Conservation (phyloP, 2,888 invertebrate species). For the Lottia scabra region DNA sequence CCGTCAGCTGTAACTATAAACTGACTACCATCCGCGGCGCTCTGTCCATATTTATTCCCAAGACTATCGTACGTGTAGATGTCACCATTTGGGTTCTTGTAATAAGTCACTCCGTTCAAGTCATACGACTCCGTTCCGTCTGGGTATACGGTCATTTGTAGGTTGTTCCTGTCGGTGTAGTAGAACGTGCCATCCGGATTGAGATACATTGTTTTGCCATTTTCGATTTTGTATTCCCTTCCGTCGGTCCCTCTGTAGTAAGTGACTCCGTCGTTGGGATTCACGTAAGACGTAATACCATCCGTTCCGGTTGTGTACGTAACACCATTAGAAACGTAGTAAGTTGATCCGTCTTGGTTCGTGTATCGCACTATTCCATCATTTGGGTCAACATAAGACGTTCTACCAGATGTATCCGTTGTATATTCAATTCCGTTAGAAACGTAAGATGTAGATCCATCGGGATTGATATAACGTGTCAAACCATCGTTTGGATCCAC, state of each 20-base stretch:
- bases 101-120: neutral
- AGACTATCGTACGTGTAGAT: neutral
- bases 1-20: no score
- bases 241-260: no score
- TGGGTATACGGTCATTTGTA: neutral
- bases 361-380: neutral
- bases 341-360: neutral
- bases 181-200: neutral
- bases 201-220: neutral
- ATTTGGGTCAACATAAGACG: neutral
- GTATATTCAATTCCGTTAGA: no score
- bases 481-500: neutral
- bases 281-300: neutral
- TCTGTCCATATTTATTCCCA: neutral
- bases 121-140: neutral
- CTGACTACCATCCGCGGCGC: no score
- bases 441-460: no score
- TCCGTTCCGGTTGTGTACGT: neutral
- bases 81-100: neutral
- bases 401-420: no score
- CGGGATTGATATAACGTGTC: neutral
- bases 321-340: neutral
- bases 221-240: neutral
- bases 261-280: neutral
- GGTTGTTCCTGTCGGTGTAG: neutral